phyloP scores from a whole-genome alignment of 2,888 invertebrate genomes.

The Catocala sponsa region DNA sequence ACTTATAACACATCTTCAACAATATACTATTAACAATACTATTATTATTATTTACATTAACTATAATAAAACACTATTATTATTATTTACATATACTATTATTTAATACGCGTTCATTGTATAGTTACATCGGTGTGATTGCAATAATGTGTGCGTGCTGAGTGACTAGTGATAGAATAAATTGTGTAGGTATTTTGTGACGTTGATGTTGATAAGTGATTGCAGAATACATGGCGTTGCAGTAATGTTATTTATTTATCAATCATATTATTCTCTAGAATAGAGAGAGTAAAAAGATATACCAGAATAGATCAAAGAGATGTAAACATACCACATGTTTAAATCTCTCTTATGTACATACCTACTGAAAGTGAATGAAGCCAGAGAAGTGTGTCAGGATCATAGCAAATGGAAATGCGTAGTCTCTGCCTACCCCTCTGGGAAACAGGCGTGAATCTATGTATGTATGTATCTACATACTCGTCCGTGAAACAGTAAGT shows the following conservation, averaged over 20 bases:
- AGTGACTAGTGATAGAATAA: slow-evolving; percentile 56
- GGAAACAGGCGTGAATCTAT: too few relatives aligned
- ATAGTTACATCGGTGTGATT: slow-evolving; percentile 26
- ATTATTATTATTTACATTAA: slow-evolving; percentile 8
- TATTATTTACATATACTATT: slow-evolving; percentile 11
- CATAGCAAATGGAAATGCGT: too few relatives aligned
- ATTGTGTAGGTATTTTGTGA: slow-evolving; percentile 53
- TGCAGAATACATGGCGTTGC: slow-evolving; percentile 47
- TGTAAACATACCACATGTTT: too few relatives aligned
- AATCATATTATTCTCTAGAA: too few relatives aligned
- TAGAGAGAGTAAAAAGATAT: too few relatives aligned
- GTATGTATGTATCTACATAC: too few relatives aligned
- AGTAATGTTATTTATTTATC: background rate
- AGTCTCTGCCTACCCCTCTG: too few relatives aligned
- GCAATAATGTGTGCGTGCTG: slow-evolving; percentile 55
- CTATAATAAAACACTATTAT: slow-evolving; percentile 11
- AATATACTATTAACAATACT: slow-evolving; percentile 21
- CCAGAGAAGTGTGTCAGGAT: too few relatives aligned
- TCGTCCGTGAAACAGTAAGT: too few relatives aligned
- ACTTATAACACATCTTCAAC: slow-evolving; percentile 69
- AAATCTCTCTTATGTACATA: too few relatives aligned
- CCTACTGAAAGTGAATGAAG: too few relatives aligned
- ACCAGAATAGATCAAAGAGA: too few relatives aligned
- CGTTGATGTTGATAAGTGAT: slow-evolving; percentile 60
- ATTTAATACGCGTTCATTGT: slow-evolving; percentile 23